Evolutionary conservation across 2,888 invertebrate species (phyloP).

Genomic region (Epistrophella euchroma): DNA sequence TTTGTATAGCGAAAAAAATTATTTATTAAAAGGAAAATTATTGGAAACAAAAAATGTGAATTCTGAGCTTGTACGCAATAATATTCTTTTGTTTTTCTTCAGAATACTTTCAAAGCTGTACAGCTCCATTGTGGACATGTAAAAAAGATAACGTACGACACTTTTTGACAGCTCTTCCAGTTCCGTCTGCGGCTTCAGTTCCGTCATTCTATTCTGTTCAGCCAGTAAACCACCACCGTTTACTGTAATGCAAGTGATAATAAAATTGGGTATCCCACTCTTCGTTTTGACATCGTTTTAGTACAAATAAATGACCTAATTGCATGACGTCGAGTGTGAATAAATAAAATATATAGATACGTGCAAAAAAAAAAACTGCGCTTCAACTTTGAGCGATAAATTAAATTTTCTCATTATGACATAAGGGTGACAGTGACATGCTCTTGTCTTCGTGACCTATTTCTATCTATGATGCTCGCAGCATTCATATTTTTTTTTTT

Average conservation of each 20-base stretch:
- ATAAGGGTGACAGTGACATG: conserved; percentile 64
- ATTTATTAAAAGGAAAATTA: too few species aligned
- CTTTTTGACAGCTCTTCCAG: too few species aligned
- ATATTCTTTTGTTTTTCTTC: too few species aligned
- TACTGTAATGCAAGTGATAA: background rate
- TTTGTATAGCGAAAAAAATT: too few species aligned
- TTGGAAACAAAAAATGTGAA: too few species aligned
- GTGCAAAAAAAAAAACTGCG: conserved; percentile 12
- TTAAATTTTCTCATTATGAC: conserved; percentile 56
- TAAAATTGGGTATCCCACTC: background rate
- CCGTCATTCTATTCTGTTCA: too few species aligned
- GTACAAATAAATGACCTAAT: background rate
- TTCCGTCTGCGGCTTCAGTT: too few species aligned
- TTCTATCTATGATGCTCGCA: conserved; percentile 18
- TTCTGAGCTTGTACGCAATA: too few species aligned
- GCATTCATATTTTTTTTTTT: background rate
- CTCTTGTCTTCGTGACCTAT: conserved; percentile 50
- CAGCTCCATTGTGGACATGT: too few species aligned
- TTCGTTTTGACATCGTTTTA: background rate
- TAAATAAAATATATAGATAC: background rate
- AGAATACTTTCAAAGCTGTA: too few species aligned
- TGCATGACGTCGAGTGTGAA: conserved; percentile 26
- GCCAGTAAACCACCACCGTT: too few species aligned
- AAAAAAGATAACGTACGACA: too few species aligned
- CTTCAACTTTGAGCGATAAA: conserved; percentile 48